Conservation (phyloP, 2,888 invertebrate genomes). For the Germaria angustata region DNA sequence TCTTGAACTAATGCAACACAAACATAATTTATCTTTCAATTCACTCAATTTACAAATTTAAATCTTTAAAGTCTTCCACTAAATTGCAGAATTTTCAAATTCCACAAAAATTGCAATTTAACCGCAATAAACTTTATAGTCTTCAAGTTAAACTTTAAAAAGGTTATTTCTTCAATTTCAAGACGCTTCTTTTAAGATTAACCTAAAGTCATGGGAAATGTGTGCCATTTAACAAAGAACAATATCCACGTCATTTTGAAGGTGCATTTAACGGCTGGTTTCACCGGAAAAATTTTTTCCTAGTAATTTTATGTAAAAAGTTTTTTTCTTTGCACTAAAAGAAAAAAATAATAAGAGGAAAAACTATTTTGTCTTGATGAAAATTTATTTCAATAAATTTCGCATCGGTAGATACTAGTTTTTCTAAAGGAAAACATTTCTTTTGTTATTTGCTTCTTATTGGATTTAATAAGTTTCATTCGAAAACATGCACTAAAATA, state of each 20-base stretch:
- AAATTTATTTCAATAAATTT: slow-evolving; percentile 12
- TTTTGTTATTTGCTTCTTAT: neutral
- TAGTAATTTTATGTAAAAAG: slow-evolving; percentile 14
- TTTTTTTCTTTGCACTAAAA: neutral
- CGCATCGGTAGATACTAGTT: neutral
- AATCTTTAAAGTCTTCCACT: neutral
- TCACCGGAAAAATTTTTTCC: neutral
- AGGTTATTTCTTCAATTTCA: neutral
- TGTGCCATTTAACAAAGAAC: slow-evolving; percentile 40
- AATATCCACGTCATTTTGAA: slow-evolving; percentile 26
- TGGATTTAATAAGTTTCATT: slow-evolving; percentile 2
- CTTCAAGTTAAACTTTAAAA: slow-evolving; percentile 37
- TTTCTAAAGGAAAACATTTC: neutral
- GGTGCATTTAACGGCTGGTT: slow-evolving; percentile 37
- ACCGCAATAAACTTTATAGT: slow-evolving; percentile 45
- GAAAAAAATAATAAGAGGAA: neutral
- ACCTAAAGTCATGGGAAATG: slow-evolving; percentile 42
- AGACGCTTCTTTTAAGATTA: slow-evolving; percentile 19
- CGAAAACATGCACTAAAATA: neutral
- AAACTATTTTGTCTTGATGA: slow-evolving; percentile 2
- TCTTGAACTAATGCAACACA: no score
- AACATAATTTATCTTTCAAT: no score
- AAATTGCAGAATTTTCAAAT: neutral
- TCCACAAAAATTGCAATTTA: slow-evolving; percentile 4
- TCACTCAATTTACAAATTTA: no score